Percentiles rank a stretch among this genome's conserved stretches.
phyloP scores from a whole-genome alignment of 2,888 invertebrate genomes.

The Gryllus longicercus region DNA sequence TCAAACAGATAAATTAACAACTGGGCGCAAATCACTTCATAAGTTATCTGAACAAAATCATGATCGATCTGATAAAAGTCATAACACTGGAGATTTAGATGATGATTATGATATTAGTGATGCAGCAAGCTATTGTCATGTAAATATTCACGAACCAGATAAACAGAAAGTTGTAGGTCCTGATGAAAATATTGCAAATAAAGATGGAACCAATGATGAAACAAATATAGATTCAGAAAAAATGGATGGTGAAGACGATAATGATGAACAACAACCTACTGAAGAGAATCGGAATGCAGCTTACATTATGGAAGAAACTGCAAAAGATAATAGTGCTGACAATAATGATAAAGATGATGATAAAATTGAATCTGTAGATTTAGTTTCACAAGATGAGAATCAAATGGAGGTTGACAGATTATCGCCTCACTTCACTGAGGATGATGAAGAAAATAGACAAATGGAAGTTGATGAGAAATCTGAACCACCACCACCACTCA shows the following conservation, averaged over 20 bases:
- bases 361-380: constrained; percentile 44
- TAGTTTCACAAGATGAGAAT: constrained; percentile 39
- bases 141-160: constrained; percentile 32
- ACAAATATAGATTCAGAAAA: constrained; percentile 32
- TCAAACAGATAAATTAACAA: constrained; percentile 23
- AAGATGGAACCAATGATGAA: constrained; percentile 45
- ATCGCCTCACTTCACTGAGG: not conserved
- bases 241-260: constrained; percentile 32
- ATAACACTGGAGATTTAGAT: constrained; percentile 29
- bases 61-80: constrained; percentile 25
- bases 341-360: constrained; percentile 41
- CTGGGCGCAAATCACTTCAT: constrained; percentile 22
- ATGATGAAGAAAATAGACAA: not conserved
- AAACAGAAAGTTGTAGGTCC: constrained; percentile 22
- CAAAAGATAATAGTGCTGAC: constrained; percentile 31
- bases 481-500: not conserved
- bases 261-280: constrained; percentile 27
- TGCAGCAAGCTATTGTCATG: constrained; percentile 35
- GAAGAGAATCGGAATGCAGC: constrained; percentile 30
- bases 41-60: constrained; percentile 24
- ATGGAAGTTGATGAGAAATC: not conserved
- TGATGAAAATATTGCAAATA: constrained; percentile 31
- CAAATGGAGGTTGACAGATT: constrained; percentile 35
- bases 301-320: constrained; percentile 33
- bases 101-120: constrained; percentile 36